Evolutionary conservation across 2,797 vertebrate genomes (phyloP).

Genomic region (Peromyscus nudipes): DNA sequence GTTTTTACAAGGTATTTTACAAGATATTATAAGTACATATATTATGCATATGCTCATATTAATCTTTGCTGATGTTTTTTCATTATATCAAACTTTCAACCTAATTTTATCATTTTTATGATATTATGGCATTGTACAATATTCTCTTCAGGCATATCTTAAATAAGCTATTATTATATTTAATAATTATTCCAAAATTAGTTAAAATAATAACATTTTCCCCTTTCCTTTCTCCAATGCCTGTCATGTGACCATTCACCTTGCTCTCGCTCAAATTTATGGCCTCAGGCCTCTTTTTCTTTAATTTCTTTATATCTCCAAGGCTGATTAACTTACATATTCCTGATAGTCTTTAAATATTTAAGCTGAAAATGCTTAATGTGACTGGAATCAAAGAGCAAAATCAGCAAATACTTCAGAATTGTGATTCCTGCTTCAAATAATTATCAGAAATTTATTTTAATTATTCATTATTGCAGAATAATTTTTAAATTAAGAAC

Average conservation of each 20-base stretch:
- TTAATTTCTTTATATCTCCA: background rate
- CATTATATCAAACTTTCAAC: background rate
- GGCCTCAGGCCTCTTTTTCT: background rate
- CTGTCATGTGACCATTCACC: background rate
- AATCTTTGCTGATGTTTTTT: slow-evolving; percentile 23
- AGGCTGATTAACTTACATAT: slow-evolving; percentile 13
- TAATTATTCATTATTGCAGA: slow-evolving; percentile 69
- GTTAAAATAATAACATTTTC: background rate
- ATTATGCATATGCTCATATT: background rate
- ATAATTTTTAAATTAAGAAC: slow-evolving; percentile 62
- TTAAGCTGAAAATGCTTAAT: slow-evolving; percentile 4
- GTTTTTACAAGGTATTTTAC: background rate
- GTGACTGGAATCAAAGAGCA: slow-evolving; percentile 38
- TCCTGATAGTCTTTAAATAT: background rate
- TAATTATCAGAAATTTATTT: slow-evolving; percentile 57
- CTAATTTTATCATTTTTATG: slow-evolving; percentile 62
- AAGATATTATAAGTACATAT: background rate
- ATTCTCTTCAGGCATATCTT: slow-evolving; percentile 21
- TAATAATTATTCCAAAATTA: background rate
- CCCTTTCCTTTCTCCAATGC: background rate
- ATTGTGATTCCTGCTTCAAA: slow-evolving; percentile 52
- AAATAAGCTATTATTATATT: background rate
- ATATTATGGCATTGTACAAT: background rate
- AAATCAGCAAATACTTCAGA: slow-evolving; percentile 48
- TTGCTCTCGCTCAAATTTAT: background rate